Base-by-base conservation (phyloP, 2,113 vertebrate genomes). In the Phodopus roborovskii region DNA sequence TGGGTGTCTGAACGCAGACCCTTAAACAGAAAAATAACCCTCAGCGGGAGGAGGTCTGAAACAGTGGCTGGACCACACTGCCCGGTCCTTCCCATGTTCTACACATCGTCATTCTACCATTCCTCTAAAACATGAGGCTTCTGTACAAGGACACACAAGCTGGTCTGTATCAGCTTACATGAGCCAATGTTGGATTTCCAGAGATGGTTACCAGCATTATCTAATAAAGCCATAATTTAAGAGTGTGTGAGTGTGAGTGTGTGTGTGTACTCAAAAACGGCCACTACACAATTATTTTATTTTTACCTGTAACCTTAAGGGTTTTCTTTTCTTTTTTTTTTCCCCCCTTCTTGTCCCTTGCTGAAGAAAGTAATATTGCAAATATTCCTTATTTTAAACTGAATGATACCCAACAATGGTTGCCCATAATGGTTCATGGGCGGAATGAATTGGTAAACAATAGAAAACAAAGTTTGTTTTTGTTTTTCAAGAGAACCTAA, bases 371-470 rank as follows among this genome's bases (percentile, higher is more conserved):
- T 17, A 4, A 28, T 28, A 3, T 1, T 5, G 1, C 5, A 36
- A 1, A 33, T 7, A 64, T 71, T 45, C 81, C 33, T 87, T 53
- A 58, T 20, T 56, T 56, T 48, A 4, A 3, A 5, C 62, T 36
- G 36, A 73, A 13, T 17, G 28, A 36, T 2, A 3, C 58, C 66
- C 22, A 81, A 56, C 0, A 0, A 24, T 8, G 36, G 36, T 3
- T 68, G 30, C 73, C 83, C 62, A 42, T n/a, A 77, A 48, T 6
- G 13, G 1, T 4, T 71, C 89, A 19, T 1, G 1, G 64, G 17
- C 7, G 75, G 50, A 68, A 56, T 19, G 36, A 89, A 91, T 4
- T 56, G 28, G 36, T 7, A 20, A 85, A 48, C 3, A 15, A 53
- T 62, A 13, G 15, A 4, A 70, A 24, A 16, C 73, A 70, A 64